phyloP scores from a whole-genome alignment of 2,888 invertebrate species.

The Lycocerus yunnanus region DNA sequence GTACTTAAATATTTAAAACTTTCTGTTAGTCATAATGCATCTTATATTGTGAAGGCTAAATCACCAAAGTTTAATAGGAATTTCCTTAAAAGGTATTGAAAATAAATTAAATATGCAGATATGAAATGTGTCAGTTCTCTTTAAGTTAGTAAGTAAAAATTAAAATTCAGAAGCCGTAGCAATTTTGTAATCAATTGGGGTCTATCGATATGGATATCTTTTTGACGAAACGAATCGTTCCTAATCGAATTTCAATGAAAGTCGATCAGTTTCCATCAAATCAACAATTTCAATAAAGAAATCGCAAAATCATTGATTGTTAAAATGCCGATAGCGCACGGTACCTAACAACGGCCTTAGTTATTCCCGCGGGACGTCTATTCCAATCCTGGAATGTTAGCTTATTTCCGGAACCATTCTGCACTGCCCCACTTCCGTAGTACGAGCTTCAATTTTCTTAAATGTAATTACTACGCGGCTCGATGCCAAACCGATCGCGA shows the following conservation, averaged over 20 bases:
- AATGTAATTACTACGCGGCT: slow-evolving; percentile 48
- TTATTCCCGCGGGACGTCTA: slow-evolving; percentile 42
- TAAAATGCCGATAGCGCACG: slow-evolving; percentile 42
- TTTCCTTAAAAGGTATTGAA: neutral
- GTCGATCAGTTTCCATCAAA: slow-evolving; percentile 30
- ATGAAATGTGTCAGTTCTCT: neutral
- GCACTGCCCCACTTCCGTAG: slow-evolving; percentile 43
- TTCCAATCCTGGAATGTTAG: slow-evolving; percentile 44
- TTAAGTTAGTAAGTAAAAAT: slow-evolving; percentile 10
- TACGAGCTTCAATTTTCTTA: slow-evolving; percentile 49
- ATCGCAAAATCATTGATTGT: slow-evolving; percentile 46
- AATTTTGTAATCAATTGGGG: slow-evolving; percentile 15
- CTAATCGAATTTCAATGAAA: slow-evolving; percentile 28
- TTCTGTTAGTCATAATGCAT: neutral
- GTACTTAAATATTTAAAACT: neutral
- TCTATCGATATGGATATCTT: slow-evolving; percentile 23
- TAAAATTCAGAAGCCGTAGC: slow-evolving; percentile 14
- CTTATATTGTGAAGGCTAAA: neutral
- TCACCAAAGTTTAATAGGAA: neutral
- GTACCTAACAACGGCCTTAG: slow-evolving; percentile 35
- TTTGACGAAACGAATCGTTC: slow-evolving; percentile 23
- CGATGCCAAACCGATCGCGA: slow-evolving; percentile 43
- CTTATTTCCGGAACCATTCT: slow-evolving; percentile 46
- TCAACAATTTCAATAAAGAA: slow-evolving; percentile 42
- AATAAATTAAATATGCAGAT: neutral